Evolutionary conservation across 2,888 invertebrate species (phyloP), one percentile per base, ranked within the genome.

Genomic region (Nephrotoma flavescens): DNA sequence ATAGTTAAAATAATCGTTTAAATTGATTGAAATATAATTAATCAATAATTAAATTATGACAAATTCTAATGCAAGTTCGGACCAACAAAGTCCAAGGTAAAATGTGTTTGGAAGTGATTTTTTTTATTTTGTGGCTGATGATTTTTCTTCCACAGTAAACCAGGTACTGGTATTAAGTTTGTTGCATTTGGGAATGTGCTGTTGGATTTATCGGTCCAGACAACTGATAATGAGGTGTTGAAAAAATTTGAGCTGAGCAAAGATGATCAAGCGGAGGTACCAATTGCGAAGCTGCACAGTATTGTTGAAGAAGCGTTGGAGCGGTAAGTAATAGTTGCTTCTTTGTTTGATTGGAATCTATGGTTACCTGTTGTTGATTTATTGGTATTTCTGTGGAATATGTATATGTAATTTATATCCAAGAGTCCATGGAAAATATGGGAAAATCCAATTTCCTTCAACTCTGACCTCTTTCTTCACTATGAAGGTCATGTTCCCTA

Each of bases 151-250:
- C 4, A 9, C 9, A 71, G 71, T 31, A 31, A 71, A 31, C 3
- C 31, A 31, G n/a, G 4, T 31, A 31, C 4, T 15, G 11, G 45
- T 6, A 85, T 90, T 12, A 90, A 91, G 87, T 89, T 91, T 2
- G 89, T 91, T 52, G 90, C 90, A 83, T 91, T 91, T 88, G 91
- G 91, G 41, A 91, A 91, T 87, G 90, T 91, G 86, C 87, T 91
- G 42, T 88, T 91, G 57, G 91, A 91, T 88, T 89, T 90, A 9
- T 44, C 52, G 41, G n/a, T 86, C 1, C 52, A 86, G 11, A 86
- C 52, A 2, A 86, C n/a, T 41, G 86, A 86, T 86, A 86, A 86
- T 86, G 15, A 52, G 2, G 42, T 86, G 4, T 42, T 86, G 57
- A 41, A 52, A 2, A 86, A 86, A 57, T 57, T 41, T 15, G n/a